Percentiles rank a stretch among this genome's conserved stretches.
phyloP scores from a whole-genome alignment of 2,113 vertebrate species.

The Phalacrocorax carbo region DNA sequence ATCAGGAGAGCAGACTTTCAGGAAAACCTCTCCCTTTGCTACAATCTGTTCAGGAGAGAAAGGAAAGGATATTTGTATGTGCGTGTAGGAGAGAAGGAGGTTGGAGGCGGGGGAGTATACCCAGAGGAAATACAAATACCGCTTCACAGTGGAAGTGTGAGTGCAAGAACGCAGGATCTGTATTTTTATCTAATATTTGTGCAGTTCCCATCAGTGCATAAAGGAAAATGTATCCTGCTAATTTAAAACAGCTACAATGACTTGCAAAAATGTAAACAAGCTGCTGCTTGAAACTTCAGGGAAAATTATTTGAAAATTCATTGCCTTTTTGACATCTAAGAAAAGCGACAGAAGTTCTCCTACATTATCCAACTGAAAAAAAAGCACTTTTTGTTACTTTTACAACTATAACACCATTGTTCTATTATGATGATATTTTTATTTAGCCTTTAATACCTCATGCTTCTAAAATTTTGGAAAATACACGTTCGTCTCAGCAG shows the following conservation, averaged over 20 bases:
- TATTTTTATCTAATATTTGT: constrained; percentile 22
- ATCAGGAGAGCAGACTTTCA: background rate
- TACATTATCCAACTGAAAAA: background rate
- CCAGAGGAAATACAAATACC: constrained; percentile 26
- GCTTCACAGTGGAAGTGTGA: constrained; percentile 19
- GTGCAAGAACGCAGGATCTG: background rate
- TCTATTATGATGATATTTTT: background rate
- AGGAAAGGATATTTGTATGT: constrained; percentile 2
- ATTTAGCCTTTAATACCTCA: background rate
- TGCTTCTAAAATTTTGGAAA: background rate
- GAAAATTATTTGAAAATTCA: background rate
- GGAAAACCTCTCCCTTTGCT: constrained; percentile 26
- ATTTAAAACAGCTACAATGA: constrained; percentile 2
- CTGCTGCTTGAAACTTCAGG: background rate
- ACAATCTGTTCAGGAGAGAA: constrained; percentile 35
- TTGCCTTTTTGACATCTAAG: background rate
- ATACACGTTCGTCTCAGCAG: background rate
- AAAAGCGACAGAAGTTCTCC: background rate
- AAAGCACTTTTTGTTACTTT: background rate
- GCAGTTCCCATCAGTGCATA: background rate
- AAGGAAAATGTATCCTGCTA: background rate
- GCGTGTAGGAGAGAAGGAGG: background rate
- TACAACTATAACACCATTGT: background rate
- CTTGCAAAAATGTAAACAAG: background rate
- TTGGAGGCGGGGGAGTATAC: background rate